A percentile compares a stretch with the other conserved stretches of the same genome.
Evolutionary conservation across 2,888 invertebrate genomes (phyloP).

Genomic region (Furcula furcula): DNA sequence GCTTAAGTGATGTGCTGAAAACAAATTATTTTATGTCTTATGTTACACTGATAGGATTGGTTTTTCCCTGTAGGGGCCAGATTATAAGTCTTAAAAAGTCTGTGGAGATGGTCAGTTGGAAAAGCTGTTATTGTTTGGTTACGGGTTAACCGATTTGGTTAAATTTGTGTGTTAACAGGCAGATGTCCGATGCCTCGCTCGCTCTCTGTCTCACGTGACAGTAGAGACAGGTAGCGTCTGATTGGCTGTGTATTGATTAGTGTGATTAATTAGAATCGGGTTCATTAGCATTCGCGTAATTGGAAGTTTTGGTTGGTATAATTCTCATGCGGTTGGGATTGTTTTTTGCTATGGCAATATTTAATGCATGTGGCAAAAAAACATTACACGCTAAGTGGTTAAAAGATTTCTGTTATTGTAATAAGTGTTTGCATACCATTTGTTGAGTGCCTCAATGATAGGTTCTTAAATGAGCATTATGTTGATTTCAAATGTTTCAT

Average conservation of each 20-base stretch:
- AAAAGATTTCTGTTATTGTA: constrained; percentile 6
- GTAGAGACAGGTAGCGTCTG: constrained; percentile 42
- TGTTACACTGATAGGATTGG: not conserved
- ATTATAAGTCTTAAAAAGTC: constrained; percentile 24
- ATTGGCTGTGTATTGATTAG: constrained; percentile 69
- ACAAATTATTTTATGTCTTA: constrained; percentile 19
- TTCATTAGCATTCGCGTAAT: constrained; percentile 54
- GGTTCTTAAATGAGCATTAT: not conserved
- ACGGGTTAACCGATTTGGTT: constrained; percentile 81
- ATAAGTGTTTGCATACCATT: not conserved
- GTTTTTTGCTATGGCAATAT: constrained; percentile 16
- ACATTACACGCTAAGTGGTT: constrained; percentile 13
- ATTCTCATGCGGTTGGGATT: constrained; percentile 15
- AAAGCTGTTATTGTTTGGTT: constrained; percentile 81
- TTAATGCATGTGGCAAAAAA: constrained; percentile 23
- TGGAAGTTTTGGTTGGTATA: constrained; percentile 32
- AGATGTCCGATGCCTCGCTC: constrained; percentile 61
- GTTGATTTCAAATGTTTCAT: not conserved
- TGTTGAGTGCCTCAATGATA: not conserved
- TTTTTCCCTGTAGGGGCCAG: constrained; percentile 11
- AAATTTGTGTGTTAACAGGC: constrained; percentile 77
- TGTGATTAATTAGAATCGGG: constrained; percentile 56
- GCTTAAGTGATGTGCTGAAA: constrained; percentile 10
- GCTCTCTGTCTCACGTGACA: constrained; percentile 39
- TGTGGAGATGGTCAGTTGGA: constrained; percentile 65